A percentile compares a stretch with the other conserved stretches of the same genome.
These are phyloP conservation scores for Microcaecilia unicolor DNA, from an alignment of 2,797 vertebrate genomes.

Conservation along the genomic window DNA sequence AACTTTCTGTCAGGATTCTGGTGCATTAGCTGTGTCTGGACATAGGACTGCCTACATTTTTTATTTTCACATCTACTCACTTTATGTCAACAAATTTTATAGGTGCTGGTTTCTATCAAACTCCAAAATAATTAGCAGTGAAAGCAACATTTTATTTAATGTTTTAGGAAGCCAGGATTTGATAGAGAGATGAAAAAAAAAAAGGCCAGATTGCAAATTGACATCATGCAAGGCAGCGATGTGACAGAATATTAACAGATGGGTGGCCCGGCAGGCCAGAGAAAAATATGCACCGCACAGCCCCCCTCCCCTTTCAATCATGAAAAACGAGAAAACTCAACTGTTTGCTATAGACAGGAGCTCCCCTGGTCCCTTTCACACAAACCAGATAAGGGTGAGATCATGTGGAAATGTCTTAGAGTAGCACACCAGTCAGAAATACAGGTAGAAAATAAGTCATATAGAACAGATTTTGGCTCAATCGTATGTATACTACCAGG, in stretches of 20 bases:
- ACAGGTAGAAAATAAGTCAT: no score
- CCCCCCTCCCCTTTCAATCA: constrained; percentile 16
- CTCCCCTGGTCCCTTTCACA: constrained; percentile 2
- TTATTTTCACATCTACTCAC: constrained; percentile 41
- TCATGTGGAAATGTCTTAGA: no score
- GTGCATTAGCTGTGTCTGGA: constrained; percentile 31
- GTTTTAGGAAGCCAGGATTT: constrained; percentile 45
- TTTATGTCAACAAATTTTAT: constrained; percentile 49
- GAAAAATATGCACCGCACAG: constrained; percentile 11
- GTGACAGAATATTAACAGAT: constrained; percentile 37
- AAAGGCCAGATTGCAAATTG: constrained; percentile 44
- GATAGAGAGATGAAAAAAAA: constrained; percentile 58
- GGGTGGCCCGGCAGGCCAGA: constrained; percentile 39
- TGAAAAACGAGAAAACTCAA: constrained; percentile 10
- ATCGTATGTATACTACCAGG: constrained; percentile 12
- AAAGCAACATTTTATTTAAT: constrained; percentile 59
- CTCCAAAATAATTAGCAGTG: constrained; percentile 57
- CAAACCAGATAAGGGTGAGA: constrained; percentile 21
- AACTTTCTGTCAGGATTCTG: constrained; percentile 52
- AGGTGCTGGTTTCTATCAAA: constrained; percentile 47
- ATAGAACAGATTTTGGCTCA: not conserved
- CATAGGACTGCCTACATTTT: constrained; percentile 31
- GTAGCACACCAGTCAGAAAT: not conserved
- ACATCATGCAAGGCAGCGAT: constrained; percentile 52
- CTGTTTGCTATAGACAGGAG: constrained; percentile 13